These are phyloP conservation scores for Platycnemis pennipes DNA, from an alignment of 2,888 invertebrate species.

Conservation along the genomic window DNA sequence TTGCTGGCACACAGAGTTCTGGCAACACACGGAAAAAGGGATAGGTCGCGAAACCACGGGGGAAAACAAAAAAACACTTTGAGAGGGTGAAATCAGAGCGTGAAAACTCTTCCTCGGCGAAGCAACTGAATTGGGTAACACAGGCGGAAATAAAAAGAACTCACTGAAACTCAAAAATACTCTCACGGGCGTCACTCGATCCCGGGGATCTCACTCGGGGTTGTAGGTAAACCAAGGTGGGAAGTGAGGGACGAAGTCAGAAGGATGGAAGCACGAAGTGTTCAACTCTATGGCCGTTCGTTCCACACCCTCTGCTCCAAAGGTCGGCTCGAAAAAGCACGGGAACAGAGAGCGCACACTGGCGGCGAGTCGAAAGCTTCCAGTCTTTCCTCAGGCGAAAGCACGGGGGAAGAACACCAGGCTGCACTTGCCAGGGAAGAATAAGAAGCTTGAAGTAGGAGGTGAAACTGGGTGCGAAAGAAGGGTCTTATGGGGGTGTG, in stretches of 20 bases:
- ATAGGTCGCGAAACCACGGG: not conserved
- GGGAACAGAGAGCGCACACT: not conserved
- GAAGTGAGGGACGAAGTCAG: not conserved
- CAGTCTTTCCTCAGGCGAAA: not conserved
- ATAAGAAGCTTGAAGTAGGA: not conserved
- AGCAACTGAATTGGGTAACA: not conserved
- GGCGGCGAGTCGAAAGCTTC: not conserved
- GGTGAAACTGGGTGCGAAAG: not conserved
- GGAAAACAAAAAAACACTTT: constrained; percentile 13
- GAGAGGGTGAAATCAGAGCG: not conserved
- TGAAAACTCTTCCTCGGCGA: not conserved
- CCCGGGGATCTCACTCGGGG: not conserved
- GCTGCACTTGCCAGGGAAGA: not conserved
- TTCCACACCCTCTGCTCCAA: not conserved
- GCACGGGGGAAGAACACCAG: not conserved
- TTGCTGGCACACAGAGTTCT: not conserved
- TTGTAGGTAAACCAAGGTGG: not conserved
- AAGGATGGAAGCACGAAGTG: not conserved
- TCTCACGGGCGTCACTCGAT: not conserved
- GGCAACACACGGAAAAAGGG: not conserved
- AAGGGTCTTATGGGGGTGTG: not conserved
- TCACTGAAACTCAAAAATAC: constrained; percentile 30
- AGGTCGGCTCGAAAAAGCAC: not conserved
- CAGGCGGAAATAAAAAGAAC: not conserved
- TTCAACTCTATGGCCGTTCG: not conserved